A percentile compares a stretch with the other conserved stretches of the same genome.
These are phyloP conservation scores for Pteropus rufus DNA, from an alignment of 2,797 vertebrate species.

Conservation along the genomic window DNA sequence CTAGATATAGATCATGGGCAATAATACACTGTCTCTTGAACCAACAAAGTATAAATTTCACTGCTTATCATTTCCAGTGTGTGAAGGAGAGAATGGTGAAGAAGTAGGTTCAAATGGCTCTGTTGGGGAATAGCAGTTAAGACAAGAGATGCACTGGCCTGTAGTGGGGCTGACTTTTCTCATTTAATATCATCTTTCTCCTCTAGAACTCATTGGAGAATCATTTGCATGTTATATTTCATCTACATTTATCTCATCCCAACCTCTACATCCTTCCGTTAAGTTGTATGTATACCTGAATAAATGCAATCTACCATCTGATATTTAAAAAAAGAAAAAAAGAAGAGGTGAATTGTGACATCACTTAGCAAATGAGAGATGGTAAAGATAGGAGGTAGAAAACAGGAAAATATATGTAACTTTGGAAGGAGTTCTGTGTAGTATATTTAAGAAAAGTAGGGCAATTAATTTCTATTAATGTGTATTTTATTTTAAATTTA, in stretches of 20 bases:
- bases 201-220: neutral
- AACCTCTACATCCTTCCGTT: neutral
- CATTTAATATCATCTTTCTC: neutral
- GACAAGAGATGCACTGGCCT: neutral
- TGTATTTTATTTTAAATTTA: constrained; percentile 75
- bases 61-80: neutral
- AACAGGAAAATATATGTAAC: neutral
- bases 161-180: neutral
- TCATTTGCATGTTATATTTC: neutral
- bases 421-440: neutral
- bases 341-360: neutral
- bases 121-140: neutral
- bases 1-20: neutral
- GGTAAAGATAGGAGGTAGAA: neutral
- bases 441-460: neutral
- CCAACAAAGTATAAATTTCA: neutral
- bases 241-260: neutral
- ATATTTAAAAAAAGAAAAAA: neutral
- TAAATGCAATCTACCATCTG: neutral
- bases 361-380: neutral
- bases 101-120: neutral
- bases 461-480: neutral
- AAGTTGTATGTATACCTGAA: neutral
- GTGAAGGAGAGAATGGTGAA: neutral
- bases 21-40: neutral